phyloP scores from a whole-genome alignment of 2,888 invertebrate species.

The Volucella zonaria region DNA sequence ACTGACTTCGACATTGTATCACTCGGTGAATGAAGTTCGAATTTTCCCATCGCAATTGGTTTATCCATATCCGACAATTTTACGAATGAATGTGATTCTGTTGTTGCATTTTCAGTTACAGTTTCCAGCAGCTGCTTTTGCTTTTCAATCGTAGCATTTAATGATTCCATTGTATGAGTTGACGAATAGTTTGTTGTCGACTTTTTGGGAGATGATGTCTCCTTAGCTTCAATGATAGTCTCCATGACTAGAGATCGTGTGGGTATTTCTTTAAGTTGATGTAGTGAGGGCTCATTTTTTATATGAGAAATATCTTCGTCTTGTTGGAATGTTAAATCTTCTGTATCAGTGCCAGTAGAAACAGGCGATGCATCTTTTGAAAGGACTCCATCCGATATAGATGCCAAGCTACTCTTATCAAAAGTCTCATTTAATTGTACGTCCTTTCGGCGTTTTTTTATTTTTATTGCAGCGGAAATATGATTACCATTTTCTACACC shows the following conservation, averaged over 20 bases:
- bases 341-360: constrained; percentile 81
- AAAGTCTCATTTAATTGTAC: constrained; percentile 82
- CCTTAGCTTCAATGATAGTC: constrained; percentile 82
- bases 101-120: constrained; percentile 80
- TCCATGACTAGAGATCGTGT: constrained; percentile 81
- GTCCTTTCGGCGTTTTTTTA: constrained; percentile 80
- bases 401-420: constrained; percentile 82
- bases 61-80: constrained; percentile 91
- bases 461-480: constrained; percentile 69
- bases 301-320: constrained; percentile 77
- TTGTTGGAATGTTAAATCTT: constrained; percentile 82
- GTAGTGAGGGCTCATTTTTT: constrained; percentile 51
- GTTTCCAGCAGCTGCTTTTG: constrained; percentile 82
- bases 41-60: constrained; percentile 83
- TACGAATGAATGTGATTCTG: constrained; percentile 86
- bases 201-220: constrained; percentile 82
- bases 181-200: constrained; percentile 65
- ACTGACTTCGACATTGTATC: constrained; percentile 81
- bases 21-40: constrained; percentile 82
- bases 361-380: constrained; percentile 82
- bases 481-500: constrained; percentile 52
- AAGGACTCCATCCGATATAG: constrained; percentile 81
- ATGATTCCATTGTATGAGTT: constrained; percentile 80
- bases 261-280: constrained; percentile 77
- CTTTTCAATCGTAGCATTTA: constrained; percentile 81